A percentile compares a stretch with the other conserved stretches of the same genome.
These are phyloP conservation scores for Oxystoma pomonae DNA, from an alignment of 2,888 invertebrate species.

Conservation along the genomic window DNA sequence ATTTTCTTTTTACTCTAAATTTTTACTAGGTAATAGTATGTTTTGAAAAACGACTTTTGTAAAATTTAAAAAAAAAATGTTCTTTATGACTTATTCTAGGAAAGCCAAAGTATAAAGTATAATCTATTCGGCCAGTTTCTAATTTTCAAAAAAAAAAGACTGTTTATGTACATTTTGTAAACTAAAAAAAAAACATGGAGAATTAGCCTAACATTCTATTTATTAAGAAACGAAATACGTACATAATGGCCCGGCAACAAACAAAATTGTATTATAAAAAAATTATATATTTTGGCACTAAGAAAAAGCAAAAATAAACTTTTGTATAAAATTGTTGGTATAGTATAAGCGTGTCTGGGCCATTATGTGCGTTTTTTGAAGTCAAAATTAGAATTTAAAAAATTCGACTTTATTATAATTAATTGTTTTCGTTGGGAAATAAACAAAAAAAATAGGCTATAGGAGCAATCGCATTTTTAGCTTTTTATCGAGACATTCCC, in stretches of 20 bases:
- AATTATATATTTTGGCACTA: conserved; percentile 1
- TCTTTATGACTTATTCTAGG: conserved; percentile 28
- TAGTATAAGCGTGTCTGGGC: not conserved
- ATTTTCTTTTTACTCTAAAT: too few species aligned
- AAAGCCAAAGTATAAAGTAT: conserved; percentile 47
- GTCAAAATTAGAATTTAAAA: not conserved
- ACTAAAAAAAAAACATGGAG: not conserved
- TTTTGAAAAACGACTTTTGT: conserved; percentile 46
- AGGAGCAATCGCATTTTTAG: not conserved
- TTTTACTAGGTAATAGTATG: conserved; percentile 22
- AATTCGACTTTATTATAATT: not conserved
- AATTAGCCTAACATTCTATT: not conserved
- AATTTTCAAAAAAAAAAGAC: conserved; percentile 50
- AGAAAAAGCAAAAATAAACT: not conserved
- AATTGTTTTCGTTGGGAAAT: not conserved
- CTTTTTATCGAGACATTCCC: not conserved
- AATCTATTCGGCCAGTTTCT: conserved; percentile 55
- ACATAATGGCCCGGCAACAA: conserved; percentile 12
- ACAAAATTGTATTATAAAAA: conserved; percentile 12
- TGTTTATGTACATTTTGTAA: conserved; percentile 58
- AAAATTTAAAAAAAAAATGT: conserved; percentile 33
- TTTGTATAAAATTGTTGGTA: not conserved
- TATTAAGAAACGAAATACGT: not conserved
- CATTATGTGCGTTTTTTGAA: not conserved
- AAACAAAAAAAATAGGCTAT: not conserved